Base-by-base conservation (phyloP, 2,888 invertebrate genomes). In the Danaus chrysippus region DNA sequence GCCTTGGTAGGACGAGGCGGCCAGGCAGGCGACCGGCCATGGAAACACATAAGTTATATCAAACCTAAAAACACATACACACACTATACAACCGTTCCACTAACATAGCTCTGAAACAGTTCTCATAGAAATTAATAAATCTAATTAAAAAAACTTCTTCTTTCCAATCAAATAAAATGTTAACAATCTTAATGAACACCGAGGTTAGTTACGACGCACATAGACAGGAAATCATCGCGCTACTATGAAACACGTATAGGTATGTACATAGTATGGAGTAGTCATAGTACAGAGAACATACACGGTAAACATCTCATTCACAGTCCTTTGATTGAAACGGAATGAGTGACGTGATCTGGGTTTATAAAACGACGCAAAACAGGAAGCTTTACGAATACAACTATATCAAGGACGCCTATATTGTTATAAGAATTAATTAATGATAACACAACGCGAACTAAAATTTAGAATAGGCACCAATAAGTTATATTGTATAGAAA, bases 291-390 rank as follows among this genome's bases (percentile, higher is more conserved):
- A 49, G 12, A 49, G 43, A n/a, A 63, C 70, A 70, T 80, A 76
- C 75, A 80, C 78, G 76, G 83, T 82, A 86, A 87, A 86, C 87
- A 88, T 87, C 87, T 87, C 84, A 87, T 87, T 88, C 87, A 83
- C 76, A 76, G 83, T 86, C 85, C 86, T 88, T 88, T 85, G 87
- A 89, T 89, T 87, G 84, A 82, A 81, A 76, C 76, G 84, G 84
- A 88, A 87, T 87, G 88, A 87, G 82, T 87, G 88, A 88, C 89
- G 88, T 87, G 87, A 79, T 81, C 76, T 74, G 86, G 79, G 79
- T 87, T 82, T 83, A 87, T 85, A 86, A 87, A 82, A 79, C 79
- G 74, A 76, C 72, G 81, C 78, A 77, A 78, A 82, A 80, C 87
- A 89, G 90, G 90, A 90, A 89, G 79, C 81, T 73, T 80, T 87